Percentiles rank a stretch among this genome's conserved stretches.
Evolutionary conservation across 2,113 vertebrate genomes (phyloP).

Genomic region (Emydocephalus ijimae): DNA sequence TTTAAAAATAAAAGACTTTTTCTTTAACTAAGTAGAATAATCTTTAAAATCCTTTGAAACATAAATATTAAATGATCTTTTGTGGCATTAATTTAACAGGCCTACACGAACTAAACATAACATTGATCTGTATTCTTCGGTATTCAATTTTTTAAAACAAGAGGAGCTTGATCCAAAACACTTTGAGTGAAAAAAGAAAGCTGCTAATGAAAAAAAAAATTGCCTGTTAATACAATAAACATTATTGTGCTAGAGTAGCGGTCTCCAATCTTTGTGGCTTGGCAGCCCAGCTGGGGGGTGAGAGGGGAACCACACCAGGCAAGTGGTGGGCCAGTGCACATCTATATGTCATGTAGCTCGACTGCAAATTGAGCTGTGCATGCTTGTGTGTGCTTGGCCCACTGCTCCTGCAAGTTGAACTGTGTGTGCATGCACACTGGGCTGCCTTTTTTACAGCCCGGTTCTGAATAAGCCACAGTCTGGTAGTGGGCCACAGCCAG

Average conservation of each 20-base stretch:
- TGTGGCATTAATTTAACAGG: conserved; percentile 61
- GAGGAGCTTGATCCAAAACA: not conserved
- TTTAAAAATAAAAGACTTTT: not conserved
- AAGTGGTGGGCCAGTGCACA: too few relatives aligned
- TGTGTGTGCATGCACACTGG: too few relatives aligned
- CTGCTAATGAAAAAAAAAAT: not conserved
- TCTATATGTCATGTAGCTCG: too few relatives aligned
- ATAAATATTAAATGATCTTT: conserved; percentile 14
- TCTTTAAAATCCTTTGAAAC: conserved; percentile 15
- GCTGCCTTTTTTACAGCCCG: too few relatives aligned
- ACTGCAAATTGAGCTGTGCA: too few relatives aligned
- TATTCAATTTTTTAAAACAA: not conserved
- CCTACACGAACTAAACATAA: conserved; percentile 57
- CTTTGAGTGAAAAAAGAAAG: not conserved
- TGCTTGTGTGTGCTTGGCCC: too few relatives aligned
- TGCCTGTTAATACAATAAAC: not conserved
- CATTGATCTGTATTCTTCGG: conserved; percentile 48
- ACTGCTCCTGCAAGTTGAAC: too few relatives aligned
- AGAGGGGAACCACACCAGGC: too few relatives aligned
- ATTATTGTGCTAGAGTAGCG: not conserved
- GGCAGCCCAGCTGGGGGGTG: too few relatives aligned
- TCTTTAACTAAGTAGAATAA: conserved; percentile 50
- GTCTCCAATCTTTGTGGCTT: too few relatives aligned
- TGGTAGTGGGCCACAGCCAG: too few relatives aligned
- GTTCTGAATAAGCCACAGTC: too few relatives aligned